Conservation (phyloP, 2,797 vertebrate genomes). For the Gila robusta region DNA sequence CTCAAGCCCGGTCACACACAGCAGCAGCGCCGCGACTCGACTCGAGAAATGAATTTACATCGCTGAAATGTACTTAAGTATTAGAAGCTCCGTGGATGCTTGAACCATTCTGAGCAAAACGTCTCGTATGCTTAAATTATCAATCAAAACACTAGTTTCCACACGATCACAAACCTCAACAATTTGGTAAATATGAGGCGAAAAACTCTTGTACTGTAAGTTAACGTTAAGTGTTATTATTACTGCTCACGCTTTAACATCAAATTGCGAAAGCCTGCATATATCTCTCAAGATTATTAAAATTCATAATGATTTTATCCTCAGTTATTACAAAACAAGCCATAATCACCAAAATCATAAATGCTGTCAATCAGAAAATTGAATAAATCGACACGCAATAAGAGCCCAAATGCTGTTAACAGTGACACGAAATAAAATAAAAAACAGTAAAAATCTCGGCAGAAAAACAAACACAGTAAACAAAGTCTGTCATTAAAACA, state of each 20-base stretch:
- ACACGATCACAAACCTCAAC: neutral
- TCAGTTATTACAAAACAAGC: neutral
- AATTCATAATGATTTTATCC: neutral
- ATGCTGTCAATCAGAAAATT: neutral
- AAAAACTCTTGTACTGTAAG: neutral
- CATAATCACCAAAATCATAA: neutral
- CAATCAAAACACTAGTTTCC: neutral
- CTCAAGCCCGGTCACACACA: neutral
- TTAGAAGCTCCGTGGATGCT: neutral
- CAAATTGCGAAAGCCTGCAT: neutral
- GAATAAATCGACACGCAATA: neutral
- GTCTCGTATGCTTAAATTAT: neutral
- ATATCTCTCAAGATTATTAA: neutral
- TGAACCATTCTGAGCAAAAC: neutral
- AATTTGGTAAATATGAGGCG: neutral
- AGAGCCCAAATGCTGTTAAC: neutral
- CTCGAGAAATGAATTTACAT: fast-evolving
- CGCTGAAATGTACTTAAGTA: neutral
- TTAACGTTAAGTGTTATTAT: neutral
- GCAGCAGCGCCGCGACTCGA: neutral
- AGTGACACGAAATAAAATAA: neutral
- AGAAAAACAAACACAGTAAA: constrained; percentile 9
- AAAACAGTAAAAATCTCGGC: neutral
- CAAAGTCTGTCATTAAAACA: constrained; percentile 2
- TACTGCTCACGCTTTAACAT: neutral